These are phyloP conservation scores for Drosophila bocki DNA, from an alignment of 1,140 invertebrate species.

Conservation along the genomic window DNA sequence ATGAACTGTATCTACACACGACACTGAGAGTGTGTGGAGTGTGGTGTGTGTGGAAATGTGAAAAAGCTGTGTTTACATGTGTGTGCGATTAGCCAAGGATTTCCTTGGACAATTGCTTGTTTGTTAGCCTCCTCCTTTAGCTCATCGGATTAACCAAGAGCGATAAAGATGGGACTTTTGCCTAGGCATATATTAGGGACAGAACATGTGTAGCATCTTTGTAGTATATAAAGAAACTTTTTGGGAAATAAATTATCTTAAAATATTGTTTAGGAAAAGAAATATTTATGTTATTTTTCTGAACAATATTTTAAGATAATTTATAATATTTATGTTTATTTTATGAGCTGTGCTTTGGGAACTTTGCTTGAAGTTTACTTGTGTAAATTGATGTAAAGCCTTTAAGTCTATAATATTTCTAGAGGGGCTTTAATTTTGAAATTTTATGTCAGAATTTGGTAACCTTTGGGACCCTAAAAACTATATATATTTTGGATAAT, in stretches of 20 bases:
- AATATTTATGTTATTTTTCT: no score
- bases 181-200: background rate
- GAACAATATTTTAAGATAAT: no score
- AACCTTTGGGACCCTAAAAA: no score
- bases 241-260: background rate
- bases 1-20: constrained; percentile 4
- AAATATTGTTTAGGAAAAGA: background rate
- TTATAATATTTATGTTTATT: no score
- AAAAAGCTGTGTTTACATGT: constrained; percentile 55
- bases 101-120: constrained; percentile 17
- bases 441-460: no score
- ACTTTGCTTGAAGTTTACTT: no score
- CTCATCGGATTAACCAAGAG: background rate
- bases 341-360: no score
- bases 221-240: background rate
- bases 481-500: no score
- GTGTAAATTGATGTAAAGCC: no score
- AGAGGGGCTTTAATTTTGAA: no score
- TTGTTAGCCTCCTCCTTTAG: background rate
- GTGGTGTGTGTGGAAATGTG: constrained; percentile 1
- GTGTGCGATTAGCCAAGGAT: constrained; percentile 50
- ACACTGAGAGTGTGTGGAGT: background rate
- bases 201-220: background rate
- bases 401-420: no score
- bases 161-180: background rate